A percentile compares a stretch with the other conserved stretches of the same genome.
These are phyloP conservation scores for Seira ritae DNA, from an alignment of 2,888 invertebrate genomes.

Conservation along the genomic window DNA sequence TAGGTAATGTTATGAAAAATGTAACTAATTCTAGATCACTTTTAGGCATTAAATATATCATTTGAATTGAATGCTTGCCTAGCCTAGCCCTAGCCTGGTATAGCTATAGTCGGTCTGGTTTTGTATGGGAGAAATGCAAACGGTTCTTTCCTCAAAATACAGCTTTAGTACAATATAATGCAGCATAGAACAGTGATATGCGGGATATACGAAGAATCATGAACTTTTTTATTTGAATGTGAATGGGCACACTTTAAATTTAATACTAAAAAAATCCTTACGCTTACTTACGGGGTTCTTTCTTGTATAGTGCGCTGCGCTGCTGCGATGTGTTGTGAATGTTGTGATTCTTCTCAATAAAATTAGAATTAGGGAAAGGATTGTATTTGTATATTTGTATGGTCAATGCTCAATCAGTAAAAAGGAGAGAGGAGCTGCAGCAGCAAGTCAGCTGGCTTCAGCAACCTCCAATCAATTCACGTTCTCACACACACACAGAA, in stretches of 20 bases:
- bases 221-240: too few relatives aligned
- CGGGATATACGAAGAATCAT: background rate
- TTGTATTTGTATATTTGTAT: background rate
- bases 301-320: too few relatives aligned
- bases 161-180: background rate
- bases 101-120: too few relatives aligned
- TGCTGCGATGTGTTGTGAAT: too few relatives aligned
- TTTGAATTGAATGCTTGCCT: background rate
- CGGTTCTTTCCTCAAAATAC: background rate
- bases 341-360: too few relatives aligned
- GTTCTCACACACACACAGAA: background rate
- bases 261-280: too few relatives aligned
- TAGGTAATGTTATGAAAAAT: conserved; percentile 4
- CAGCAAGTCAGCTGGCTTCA: background rate
- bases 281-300: too few relatives aligned
- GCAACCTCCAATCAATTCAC: background rate
- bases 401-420: background rate
- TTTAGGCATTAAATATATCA: background rate
- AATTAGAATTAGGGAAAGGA: too few relatives aligned
- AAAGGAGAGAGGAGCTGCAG: too few relatives aligned
- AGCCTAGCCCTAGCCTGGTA: too few relatives aligned
- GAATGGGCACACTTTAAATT: too few relatives aligned
- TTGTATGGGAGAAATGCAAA: background rate
- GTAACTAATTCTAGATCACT: conserved; percentile 1
- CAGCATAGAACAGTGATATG: background rate